Conservation (phyloP, 2,888 invertebrate species). For the Ophion ellenae region DNA sequence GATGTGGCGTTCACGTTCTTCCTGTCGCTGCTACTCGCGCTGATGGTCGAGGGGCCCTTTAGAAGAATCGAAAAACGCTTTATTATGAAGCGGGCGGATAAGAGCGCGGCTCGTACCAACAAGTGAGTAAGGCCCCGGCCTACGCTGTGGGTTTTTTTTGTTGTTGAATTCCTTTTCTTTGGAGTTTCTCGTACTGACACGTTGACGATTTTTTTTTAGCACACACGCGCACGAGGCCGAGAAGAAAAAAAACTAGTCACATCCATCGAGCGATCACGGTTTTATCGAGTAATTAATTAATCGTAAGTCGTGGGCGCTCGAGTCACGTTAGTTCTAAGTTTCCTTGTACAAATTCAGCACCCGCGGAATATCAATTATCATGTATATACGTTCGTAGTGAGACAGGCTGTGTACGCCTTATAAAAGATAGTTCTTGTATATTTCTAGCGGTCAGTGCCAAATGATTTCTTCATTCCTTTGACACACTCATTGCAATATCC, state of each 20-base stretch:
- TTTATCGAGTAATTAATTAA: background rate
- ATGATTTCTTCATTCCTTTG: too few relatives aligned
- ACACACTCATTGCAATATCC: too few relatives aligned
- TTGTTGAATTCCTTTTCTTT: background rate
- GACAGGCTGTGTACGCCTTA: too few relatives aligned
- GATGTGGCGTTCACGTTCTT: conserved; percentile 72
- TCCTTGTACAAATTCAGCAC: background rate
- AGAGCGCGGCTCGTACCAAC: background rate
- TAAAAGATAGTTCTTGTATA: too few relatives aligned
- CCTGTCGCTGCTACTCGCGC: conserved; percentile 71
- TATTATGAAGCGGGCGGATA: conserved; percentile 64
- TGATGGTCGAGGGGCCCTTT: conserved; percentile 75
- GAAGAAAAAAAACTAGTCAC: conserved; percentile 54
- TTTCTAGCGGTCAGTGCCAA: too few relatives aligned
- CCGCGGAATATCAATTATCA: background rate
- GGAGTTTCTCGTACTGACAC: background rate
- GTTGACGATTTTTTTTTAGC: background rate
- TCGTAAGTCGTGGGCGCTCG: background rate
- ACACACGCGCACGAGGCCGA: conserved; percentile 15
- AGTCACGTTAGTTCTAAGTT: background rate
- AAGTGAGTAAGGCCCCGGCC: conserved; percentile 25
- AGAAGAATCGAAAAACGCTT: conserved; percentile 74
- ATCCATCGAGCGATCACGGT: background rate
- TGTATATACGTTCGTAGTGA: background rate
- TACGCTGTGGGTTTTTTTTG: too few relatives aligned